phyloP scores from a whole-genome alignment of 2,113 vertebrate genomes.

The Numida meleagris region DNA sequence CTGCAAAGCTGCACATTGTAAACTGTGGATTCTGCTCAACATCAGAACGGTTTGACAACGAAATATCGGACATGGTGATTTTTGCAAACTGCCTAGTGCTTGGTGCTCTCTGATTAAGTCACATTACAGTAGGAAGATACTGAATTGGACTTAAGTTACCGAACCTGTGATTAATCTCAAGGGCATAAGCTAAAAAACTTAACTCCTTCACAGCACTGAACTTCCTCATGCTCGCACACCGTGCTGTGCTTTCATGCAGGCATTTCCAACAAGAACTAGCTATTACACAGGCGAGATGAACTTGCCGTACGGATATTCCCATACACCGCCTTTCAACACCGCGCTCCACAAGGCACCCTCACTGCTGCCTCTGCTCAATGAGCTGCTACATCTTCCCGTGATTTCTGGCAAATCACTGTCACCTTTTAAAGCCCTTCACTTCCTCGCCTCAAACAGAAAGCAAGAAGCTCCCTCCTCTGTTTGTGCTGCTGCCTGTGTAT shows the following conservation, averaged over 20 bases:
- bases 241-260: constrained; percentile 15
- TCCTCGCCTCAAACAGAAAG: not conserved
- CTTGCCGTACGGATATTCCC: not conserved
- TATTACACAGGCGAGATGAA: constrained; percentile 17
- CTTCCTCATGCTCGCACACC: not conserved
- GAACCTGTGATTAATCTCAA: constrained; percentile 43
- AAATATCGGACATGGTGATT: not conserved
- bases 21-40: not conserved
- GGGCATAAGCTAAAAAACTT: constrained; percentile 27
- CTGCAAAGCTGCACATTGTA: not conserved
- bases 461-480: not conserved
- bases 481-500: not conserved
- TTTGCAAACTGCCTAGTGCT: not conserved
- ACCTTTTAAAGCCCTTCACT: not conserved
- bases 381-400: not conserved
- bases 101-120: not conserved
- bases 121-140: not conserved
- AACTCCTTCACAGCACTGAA: constrained; percentile 1
- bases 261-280: constrained; percentile 42
- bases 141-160: not conserved
- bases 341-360: not conserved
- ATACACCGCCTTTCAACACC: not conserved
- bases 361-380: not conserved
- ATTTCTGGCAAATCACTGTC: not conserved
- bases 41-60: not conserved